Base-by-base conservation (phyloP, 1,140 invertebrate species). In the Sarcophaga bullata region DNA sequence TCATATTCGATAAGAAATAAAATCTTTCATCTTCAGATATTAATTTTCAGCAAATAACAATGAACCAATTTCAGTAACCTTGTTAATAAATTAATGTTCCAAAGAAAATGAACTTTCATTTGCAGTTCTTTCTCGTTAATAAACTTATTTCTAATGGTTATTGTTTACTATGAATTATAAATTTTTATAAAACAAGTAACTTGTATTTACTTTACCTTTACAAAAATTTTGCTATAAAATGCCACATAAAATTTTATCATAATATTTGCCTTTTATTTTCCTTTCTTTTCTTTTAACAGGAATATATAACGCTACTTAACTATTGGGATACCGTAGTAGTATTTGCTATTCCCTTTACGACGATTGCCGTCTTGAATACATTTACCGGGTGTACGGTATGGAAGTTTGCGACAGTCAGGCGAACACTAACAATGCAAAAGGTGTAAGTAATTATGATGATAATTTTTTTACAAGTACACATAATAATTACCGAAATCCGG, bases 301-400 rank as follows among this genome's bases (percentile, higher is more conserved):
- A 88, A 82, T 89, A 92, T 80, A 93, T 93, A 17, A 91, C 91
- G 8, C 90, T 93, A 6, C 92, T 95, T 84, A 96, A 95, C 85
- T 91, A 93, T 83, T 90, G 94, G 73, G 95, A 97, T 87, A 94
- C 93, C 0, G 85, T 94, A 46, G 83, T 95, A 0, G 95, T 95
- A 0, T 93, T 96, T 83, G 91, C 94, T 0, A 83, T 96, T 37
- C 95, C 95, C 0, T 92, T 95, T 82, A 90, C 92, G 10, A 87
- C 94, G 47, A 96, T 96, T 76, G 91, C 95, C 0, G 86, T 94
- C 0, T 91, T 97, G 82, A 96, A 96, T 86, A 90, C 93, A 2
- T 92, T 94, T 85, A 96, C 96, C 82, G 92, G 92, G 19, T 89
- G 91, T 8, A 93, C 92, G 2, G 93, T 96, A 5, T 94, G 92